Evolutionary conservation across 2,888 invertebrate genomes (phyloP).

Genomic region (Tyria jacobaeae): DNA sequence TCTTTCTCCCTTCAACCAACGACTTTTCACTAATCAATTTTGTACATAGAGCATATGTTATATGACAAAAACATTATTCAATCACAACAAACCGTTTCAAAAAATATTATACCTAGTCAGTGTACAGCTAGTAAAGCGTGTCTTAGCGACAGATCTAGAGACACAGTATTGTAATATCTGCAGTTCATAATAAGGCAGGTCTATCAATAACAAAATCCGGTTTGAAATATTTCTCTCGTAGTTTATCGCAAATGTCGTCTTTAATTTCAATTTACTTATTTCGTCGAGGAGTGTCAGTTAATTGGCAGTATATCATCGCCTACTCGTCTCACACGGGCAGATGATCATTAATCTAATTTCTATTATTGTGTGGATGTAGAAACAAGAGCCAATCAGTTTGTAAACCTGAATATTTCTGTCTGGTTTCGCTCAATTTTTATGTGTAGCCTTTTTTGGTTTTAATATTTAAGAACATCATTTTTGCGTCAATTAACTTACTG

Average conservation of each 20-base stretch:
- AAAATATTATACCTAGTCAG: no score
- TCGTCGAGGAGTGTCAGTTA: constrained; percentile 45
- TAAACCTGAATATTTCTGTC: constrained; percentile 19
- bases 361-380: constrained; percentile 21
- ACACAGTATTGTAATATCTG: not conserved
- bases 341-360: constrained; percentile 41
- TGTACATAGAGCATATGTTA: no score
- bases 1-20: no score
- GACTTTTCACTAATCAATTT: no score
- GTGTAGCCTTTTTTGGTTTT: not conserved
- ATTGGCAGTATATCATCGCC: constrained; percentile 56
- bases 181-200: not conserved
- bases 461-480: not conserved
- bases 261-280: constrained; percentile 51
- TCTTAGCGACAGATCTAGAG: not conserved
- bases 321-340: constrained; percentile 43
- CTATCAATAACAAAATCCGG: not conserved
- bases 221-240: constrained; percentile 17
- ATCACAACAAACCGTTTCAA: no score
- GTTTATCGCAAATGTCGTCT: constrained; percentile 27
- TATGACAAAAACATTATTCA: no score
- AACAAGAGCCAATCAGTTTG: constrained; percentile 19
- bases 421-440: constrained; percentile 4
- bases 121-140: no score
- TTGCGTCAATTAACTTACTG: not conserved